These are phyloP conservation scores for Tragelaphus strepsiceros DNA, from an alignment of 2,113 vertebrate genomes.

Conservation along the genomic window DNA sequence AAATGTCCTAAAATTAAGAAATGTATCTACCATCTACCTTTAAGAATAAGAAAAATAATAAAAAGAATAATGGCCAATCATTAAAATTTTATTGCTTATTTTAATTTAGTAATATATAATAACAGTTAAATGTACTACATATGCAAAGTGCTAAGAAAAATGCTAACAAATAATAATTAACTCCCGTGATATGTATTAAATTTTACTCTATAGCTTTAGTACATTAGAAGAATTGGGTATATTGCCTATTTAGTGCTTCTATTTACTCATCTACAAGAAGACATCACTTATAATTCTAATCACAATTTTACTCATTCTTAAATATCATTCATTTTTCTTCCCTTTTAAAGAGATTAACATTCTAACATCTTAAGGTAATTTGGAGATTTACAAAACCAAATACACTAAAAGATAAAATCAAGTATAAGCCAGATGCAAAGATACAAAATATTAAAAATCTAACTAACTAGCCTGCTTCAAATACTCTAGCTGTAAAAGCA, in stretches of 20 bases:
- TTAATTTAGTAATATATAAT: not conserved
- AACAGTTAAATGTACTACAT: not conserved
- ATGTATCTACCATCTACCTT: not conserved
- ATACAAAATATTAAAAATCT: constrained; percentile 6
- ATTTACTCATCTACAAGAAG: not conserved
- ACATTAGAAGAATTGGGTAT: not conserved
- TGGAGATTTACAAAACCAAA: not conserved
- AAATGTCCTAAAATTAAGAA: constrained; percentile 10
- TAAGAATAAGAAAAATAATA: constrained; percentile 16
- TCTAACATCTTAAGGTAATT: not conserved
- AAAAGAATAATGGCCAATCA: not conserved
- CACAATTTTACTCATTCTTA: not conserved
- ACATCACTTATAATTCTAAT: not conserved
- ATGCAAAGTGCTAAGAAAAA: constrained; percentile 5
- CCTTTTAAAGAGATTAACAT: not conserved
- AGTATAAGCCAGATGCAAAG: not conserved
- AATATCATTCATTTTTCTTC: not conserved
- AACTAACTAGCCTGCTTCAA: not conserved
- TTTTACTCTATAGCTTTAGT: not conserved
- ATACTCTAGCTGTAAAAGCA: not conserved
- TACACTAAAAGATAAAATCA: not conserved
- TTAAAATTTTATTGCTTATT: not conserved
- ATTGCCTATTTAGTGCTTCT: not conserved
- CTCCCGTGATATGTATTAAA: not conserved
- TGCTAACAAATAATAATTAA: not conserved